These are phyloP conservation scores for Seriola rivoliana DNA, from an alignment of 2,113 vertebrate species.

Conservation along the genomic window DNA sequence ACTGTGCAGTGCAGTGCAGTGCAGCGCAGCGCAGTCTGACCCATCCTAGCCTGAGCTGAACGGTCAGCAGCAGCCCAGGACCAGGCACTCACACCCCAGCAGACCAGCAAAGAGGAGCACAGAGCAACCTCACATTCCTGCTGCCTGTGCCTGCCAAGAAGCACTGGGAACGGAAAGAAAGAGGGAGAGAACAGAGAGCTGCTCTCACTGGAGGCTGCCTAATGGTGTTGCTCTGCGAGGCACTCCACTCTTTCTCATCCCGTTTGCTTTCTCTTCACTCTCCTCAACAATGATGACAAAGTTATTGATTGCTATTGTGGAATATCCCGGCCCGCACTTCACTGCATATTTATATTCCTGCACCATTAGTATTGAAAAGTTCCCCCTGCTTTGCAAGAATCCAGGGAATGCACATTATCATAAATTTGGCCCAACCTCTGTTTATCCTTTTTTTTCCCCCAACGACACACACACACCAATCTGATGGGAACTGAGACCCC, in stretches of 20 bases:
- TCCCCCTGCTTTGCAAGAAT: conserved; percentile 43
- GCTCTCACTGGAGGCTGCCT: conserved; percentile 67
- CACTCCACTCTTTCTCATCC: conserved; percentile 53
- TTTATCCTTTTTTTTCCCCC: conserved; percentile 8
- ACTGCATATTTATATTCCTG: conserved; percentile 24
- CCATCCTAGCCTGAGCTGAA: conserved; percentile 50
- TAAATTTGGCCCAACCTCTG: conserved; percentile 39
- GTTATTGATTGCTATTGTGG: conserved; percentile 52
- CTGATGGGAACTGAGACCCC: conserved; percentile 44
- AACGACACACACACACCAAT: conserved; percentile 15
- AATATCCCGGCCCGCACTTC: conserved; percentile 7
- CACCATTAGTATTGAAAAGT: conserved; percentile 9
- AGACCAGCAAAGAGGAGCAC: conserved; percentile 71
- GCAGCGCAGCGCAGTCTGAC: conserved; percentile 27
- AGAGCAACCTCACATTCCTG: conserved; percentile 77
- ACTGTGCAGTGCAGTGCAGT: conserved; percentile 24
- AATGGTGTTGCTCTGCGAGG: conserved; percentile 56
- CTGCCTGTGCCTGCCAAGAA: conserved; percentile 76
- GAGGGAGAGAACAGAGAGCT: conserved; percentile 72
- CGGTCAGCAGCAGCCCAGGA: conserved; percentile 39
- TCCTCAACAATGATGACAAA: conserved; percentile 39
- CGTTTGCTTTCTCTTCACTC: conserved; percentile 39
- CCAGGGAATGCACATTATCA: conserved; percentile 57
- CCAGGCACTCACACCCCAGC: conserved; percentile 65
- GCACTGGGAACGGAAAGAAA: conserved; percentile 73